A percentile compares a stretch with the other conserved stretches of the same genome.
Conservation (phyloP, 2,113 vertebrate genomes). For the Amphiprion ocellaris region DNA sequence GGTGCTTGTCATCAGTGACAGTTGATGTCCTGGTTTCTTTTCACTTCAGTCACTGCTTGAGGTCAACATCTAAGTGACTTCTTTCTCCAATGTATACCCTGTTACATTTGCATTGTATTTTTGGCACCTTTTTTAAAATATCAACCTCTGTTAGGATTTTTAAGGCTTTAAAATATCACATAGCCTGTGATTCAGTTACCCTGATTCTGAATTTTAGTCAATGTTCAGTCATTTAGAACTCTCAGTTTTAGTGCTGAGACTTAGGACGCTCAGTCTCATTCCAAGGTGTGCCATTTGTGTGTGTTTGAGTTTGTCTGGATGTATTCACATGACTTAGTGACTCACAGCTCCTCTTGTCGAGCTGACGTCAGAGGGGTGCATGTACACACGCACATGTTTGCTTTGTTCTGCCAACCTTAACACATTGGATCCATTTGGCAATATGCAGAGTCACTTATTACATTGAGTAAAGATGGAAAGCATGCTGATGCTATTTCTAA, state of each 20-base stretch:
- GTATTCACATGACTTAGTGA: constrained; percentile 58
- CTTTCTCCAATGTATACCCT: not conserved
- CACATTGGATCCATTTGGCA: constrained; percentile 53
- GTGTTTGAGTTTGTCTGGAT: constrained; percentile 42
- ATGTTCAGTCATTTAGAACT: not conserved
- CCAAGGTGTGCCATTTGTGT: constrained; percentile 17
- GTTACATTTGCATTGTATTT: not conserved
- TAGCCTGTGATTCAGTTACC: not conserved
- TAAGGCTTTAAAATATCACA: constrained; percentile 1
- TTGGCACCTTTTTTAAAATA: not conserved
- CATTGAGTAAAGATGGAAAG: constrained; percentile 30
- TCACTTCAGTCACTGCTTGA: not conserved
- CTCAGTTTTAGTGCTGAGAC: constrained; percentile 16
- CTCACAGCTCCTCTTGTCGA: constrained; percentile 54
- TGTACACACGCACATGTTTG: constrained; percentile 25
- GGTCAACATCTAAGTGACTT: not conserved
- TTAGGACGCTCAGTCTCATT: not conserved
- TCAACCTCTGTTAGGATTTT: not conserved
- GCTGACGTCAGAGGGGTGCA: constrained; percentile 62
- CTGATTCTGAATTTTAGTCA: not conserved
- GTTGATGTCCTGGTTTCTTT: not conserved
- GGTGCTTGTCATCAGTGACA: not conserved
- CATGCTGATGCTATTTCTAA: constrained; percentile 47
- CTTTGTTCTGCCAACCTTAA: constrained; percentile 46
- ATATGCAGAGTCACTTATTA: constrained; percentile 22